Evolutionary conservation across 2,888 invertebrate species (phyloP), one percentile per base, ranked within the genome.

Genomic region (Zygaena filipendulae): DNA sequence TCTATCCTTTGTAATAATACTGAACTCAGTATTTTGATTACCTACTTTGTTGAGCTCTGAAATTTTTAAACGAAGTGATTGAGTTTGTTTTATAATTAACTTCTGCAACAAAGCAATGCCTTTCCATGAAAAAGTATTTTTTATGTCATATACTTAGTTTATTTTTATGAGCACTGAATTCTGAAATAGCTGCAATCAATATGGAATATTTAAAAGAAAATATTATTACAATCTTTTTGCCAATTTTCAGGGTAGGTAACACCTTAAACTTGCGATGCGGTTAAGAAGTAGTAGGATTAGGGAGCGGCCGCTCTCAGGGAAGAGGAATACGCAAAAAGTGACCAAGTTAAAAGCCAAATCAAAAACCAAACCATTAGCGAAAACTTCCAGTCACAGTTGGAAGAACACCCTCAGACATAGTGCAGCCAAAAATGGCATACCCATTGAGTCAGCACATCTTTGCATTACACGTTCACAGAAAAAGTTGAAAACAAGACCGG

Each of bases 281-380:
- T 70, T 87, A 59, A 82, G 87, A 63, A 87, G 86, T 62, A 87
- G 86, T 62, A 84, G 86, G 49, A 84, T 84, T 55, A 81, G 84
- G 55, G 83, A 82, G 68, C 81, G 82, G 44, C 77, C 81, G 57
- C 71, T 82, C 66, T 68, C 71, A 51, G 62, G 56, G 47, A 66
- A 64, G 47, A 63, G 58, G 43, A 57, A 42, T 40, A 45, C 57
- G 27, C 47, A 52, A 13, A 64, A 54, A 45, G 53, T 67, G 3
- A 52, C 62, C 0, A 71, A 61, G 29, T 39, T 68, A 11, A 60
- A 62, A 32, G 52, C 57, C 24, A 64, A 61, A 39, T 47, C 64
- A 1, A 38, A 60, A 2, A 59, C 44, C 16, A 55, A 52, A 29
- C 43, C 59, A 2, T 29, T 63, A 8, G 40, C 59, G 1, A 61